These are phyloP conservation scores for Phrynosoma blainvillii DNA, from an alignment of 2,113 vertebrate species.

Conservation along the genomic window DNA sequence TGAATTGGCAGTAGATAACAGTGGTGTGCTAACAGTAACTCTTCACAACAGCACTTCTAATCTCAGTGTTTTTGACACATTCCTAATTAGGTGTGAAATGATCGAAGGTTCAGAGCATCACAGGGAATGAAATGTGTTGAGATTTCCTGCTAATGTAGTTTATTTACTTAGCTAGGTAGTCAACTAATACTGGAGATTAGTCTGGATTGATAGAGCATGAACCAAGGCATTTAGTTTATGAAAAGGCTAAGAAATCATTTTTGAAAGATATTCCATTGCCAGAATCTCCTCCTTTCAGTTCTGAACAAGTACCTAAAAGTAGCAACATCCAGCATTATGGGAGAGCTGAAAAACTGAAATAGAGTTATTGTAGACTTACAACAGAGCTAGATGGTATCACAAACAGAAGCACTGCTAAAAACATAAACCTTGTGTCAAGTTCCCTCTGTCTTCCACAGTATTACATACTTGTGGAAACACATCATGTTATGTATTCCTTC, in stretches of 20 bases:
- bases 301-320: not conserved
- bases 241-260: not conserved
- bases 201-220: not conserved
- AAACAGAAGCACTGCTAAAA: not conserved
- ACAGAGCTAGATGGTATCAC: not conserved
- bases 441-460: not conserved
- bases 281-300: not conserved
- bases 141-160: not conserved
- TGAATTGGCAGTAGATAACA: conserved; percentile 11
- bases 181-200: not conserved
- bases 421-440: not conserved
- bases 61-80: conserved; percentile 17
- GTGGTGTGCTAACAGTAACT: conserved; percentile 8
- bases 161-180: conserved; percentile 11
- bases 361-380: not conserved
- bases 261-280: not conserved
- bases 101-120: not conserved
- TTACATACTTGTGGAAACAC: not conserved
- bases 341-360: not conserved
- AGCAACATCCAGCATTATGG: not conserved
- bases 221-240: not conserved
- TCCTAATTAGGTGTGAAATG: conserved; percentile 33
- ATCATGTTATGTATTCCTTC: not conserved
- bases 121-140: not conserved
- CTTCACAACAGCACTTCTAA: not conserved